Evolutionary conservation across 2,113 vertebrate species (phyloP).

Genomic region (Hippopotamus amphibius): DNA sequence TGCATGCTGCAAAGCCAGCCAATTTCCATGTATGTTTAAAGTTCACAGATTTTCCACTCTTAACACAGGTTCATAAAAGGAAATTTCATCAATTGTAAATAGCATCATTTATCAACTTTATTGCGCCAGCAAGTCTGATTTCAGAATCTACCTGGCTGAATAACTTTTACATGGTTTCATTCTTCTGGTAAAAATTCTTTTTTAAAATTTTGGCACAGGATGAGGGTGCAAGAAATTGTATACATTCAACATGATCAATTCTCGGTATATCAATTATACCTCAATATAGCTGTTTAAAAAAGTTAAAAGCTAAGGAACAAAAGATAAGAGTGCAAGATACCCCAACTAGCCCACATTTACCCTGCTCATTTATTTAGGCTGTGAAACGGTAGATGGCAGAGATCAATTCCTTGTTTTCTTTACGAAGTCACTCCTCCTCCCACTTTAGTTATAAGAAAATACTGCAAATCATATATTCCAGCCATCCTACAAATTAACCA

Average conservation of each 20-base stretch:
- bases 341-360: background rate
- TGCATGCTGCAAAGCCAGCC: background rate
- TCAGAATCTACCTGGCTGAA: constrained; percentile 64
- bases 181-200: constrained; percentile 66
- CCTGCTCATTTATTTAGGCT: background rate
- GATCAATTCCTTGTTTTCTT: background rate
- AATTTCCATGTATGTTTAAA: constrained; percentile 56
- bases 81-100: constrained; percentile 69
- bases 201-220: constrained; percentile 24
- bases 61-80: constrained; percentile 71
- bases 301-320: background rate
- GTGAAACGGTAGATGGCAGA: background rate
- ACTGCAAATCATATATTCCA: constrained; percentile 58
- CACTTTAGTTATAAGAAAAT: constrained; percentile 8
- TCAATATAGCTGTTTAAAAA: constrained; percentile 16
- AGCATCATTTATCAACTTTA: constrained; percentile 66
- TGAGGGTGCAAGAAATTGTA: background rate
- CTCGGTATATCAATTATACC: background rate
- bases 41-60: constrained; percentile 54
- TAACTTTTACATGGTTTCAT: constrained; percentile 45
- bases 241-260: background rate
- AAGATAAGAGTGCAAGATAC: background rate
- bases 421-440: constrained; percentile 6
- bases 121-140: constrained; percentile 67
- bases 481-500: constrained; percentile 46